A percentile compares a stretch with the other conserved stretches of the same genome.
These are phyloP conservation scores for Drosophila austrosaltans DNA, from an alignment of 2,888 invertebrate species.

Conservation along the genomic window DNA sequence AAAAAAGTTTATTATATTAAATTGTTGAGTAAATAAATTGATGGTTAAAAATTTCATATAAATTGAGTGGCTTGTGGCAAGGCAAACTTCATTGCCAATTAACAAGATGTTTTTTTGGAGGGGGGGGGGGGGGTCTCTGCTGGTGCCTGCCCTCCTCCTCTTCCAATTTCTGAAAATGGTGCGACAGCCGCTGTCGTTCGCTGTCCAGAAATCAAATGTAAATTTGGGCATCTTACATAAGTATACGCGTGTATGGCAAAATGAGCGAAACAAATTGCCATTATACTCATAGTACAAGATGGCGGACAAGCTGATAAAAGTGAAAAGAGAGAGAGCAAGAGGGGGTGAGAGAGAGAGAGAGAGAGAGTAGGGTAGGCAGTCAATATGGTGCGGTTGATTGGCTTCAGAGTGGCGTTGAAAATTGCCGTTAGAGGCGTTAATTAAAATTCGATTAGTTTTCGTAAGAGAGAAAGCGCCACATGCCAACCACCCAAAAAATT, in stretches of 20 bases:
- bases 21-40: constrained; percentile 11
- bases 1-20: constrained; percentile 13
- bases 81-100: constrained; percentile 20
- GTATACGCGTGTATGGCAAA: constrained; percentile 20
- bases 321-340: no score
- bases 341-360: neutral
- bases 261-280: constrained; percentile 22
- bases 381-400: constrained; percentile 32
- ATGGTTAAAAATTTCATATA: constrained; percentile 16
- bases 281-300: constrained; percentile 9
- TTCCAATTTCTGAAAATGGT: neutral
- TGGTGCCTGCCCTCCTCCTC: neutral
- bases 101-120: constrained; percentile 20
- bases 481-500: constrained; percentile 11
- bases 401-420: constrained; percentile 20
- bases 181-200: constrained; percentile 9
- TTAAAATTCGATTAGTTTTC: constrained; percentile 33
- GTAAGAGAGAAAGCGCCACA: constrained; percentile 18
- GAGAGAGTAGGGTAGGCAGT: constrained; percentile 10
- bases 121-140: no score
- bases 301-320: constrained; percentile 5
- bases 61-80: constrained; percentile 20
- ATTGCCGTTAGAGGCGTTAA: constrained; percentile 32
- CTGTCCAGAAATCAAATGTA: constrained; percentile 21
- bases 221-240: constrained; percentile 22